A percentile compares a stretch with the other conserved stretches of the same genome.
Conservation (phyloP, 1,140 invertebrate genomes). For the Octopus sinensis region DNA sequence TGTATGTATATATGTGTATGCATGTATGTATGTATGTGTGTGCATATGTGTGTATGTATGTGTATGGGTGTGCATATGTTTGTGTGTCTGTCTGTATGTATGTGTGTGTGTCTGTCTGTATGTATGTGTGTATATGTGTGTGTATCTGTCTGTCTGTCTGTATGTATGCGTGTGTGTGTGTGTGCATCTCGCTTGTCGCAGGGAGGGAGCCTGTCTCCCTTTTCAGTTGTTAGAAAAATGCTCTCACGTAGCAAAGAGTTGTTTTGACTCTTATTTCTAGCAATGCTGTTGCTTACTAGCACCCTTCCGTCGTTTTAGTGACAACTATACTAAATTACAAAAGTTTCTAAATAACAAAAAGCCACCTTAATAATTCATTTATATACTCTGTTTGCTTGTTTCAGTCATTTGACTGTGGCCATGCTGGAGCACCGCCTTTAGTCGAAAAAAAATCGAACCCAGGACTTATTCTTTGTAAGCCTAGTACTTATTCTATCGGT, state of each 20-base stretch:
- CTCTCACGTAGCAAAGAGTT: neutral
- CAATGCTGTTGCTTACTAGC: neutral
- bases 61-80: neutral
- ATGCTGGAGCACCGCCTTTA: too few relatives aligned
- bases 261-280: neutral
- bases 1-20: conserved; percentile 18
- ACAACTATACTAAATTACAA: neutral
- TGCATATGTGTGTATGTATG: neutral
- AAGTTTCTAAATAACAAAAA: too few relatives aligned
- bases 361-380: too few relatives aligned
- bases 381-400: too few relatives aligned
- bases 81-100: too few relatives aligned
- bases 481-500: too few relatives aligned
- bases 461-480: too few relatives aligned
- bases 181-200: conserved; percentile 8
- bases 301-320: neutral
- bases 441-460: too few relatives aligned
- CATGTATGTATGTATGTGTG: conserved; percentile 16
- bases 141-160: conserved; percentile 23
- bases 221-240: neutral
- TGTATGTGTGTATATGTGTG: conserved; percentile 18
- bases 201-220: neutral
- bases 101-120: conserved; percentile 14
- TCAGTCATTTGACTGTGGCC: too few relatives aligned
- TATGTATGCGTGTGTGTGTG: conserved; percentile 25